Conservation (phyloP, 2,888 invertebrate species). For the Sialis lutaria region DNA sequence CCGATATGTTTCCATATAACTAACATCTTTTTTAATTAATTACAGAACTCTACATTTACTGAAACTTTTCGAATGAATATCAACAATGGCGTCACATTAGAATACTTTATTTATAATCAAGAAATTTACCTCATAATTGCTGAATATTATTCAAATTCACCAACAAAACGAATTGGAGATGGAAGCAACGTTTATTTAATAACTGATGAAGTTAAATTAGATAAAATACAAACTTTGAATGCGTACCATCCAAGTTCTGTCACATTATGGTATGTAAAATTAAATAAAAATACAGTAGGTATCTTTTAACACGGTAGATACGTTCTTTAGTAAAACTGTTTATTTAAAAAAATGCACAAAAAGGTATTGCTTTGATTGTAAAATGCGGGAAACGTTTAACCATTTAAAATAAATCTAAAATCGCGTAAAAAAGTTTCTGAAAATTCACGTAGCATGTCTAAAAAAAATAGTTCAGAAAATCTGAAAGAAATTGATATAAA, state of each 20-base stretch:
- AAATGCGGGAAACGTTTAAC: too few relatives aligned
- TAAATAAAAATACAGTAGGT: too few relatives aligned
- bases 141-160: constrained; percentile 13
- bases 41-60: background rate
- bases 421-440: too few relatives aligned
- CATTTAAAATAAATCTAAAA: too few relatives aligned
- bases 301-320: too few relatives aligned
- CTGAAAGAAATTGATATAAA: too few relatives aligned
- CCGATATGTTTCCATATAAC: too few relatives aligned
- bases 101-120: constrained; percentile 12
- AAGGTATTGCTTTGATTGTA: too few relatives aligned
- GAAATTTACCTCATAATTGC: constrained; percentile 18
- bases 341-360: too few relatives aligned
- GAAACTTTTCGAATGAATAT: constrained; percentile 9
- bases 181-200: constrained; percentile 20
- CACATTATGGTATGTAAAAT: constrained; percentile 18
- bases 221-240: constrained; percentile 20
- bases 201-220: constrained; percentile 14
- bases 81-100: constrained; percentile 14
- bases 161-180: constrained; percentile 9
- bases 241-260: constrained; percentile 18
- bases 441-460: too few relatives aligned
- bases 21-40: background rate
- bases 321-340: too few relatives aligned
- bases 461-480: too few relatives aligned